Percentiles rank a stretch among this genome's conserved stretches.
Conservation (phyloP, 2,888 invertebrate genomes). For the Drosophila fulvimacula region DNA sequence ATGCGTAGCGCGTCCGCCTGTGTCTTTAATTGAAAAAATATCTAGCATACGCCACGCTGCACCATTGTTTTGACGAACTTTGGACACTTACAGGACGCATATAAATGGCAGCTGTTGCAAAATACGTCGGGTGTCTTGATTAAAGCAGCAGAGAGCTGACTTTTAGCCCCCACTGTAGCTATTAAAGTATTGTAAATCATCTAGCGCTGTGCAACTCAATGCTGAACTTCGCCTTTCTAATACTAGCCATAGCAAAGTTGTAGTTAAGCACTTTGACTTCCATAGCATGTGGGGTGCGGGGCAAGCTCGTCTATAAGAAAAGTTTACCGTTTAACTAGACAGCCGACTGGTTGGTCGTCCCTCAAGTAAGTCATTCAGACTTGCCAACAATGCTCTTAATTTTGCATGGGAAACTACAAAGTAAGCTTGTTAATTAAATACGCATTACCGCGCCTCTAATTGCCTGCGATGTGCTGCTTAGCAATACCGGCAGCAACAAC, state of each 20-base stretch:
- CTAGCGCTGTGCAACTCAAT: slow-evolving; percentile 10
- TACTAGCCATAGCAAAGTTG: slow-evolving; percentile 23
- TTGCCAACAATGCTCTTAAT: slow-evolving; percentile 64
- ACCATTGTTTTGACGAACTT: slow-evolving; percentile 45
- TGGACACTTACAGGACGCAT: slow-evolving; percentile 20
- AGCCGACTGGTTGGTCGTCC: slow-evolving; percentile 53
- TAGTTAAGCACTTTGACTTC: slow-evolving; percentile 32
- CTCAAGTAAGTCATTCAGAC: slow-evolving; percentile 48
- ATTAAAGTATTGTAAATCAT: slow-evolving; percentile 17
- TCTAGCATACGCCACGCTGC: slow-evolving; percentile 45
- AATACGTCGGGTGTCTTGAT: neutral
- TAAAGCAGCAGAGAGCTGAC: neutral
- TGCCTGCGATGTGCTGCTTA: slow-evolving; percentile 67
- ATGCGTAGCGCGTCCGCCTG: slow-evolving; percentile 69
- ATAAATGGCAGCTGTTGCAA: slow-evolving; percentile 56
- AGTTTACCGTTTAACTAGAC: slow-evolving; percentile 71
- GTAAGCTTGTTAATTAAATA: slow-evolving; percentile 80
- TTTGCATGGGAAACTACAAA: slow-evolving; percentile 75
- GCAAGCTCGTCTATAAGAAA: slow-evolving; percentile 53
- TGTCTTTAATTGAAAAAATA: slow-evolving; percentile 76
- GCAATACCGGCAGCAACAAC: slow-evolving; percentile 41
- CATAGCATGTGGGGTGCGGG: slow-evolving; percentile 24
- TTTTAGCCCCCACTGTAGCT: neutral
- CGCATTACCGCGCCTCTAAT: slow-evolving; percentile 77
- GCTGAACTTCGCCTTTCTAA: slow-evolving; percentile 13